Percentiles rank a stretch among this genome's conserved stretches.
Evolutionary conservation across 2,113 vertebrate genomes (phyloP).

Genomic region (Hystrix brachyura): DNA sequence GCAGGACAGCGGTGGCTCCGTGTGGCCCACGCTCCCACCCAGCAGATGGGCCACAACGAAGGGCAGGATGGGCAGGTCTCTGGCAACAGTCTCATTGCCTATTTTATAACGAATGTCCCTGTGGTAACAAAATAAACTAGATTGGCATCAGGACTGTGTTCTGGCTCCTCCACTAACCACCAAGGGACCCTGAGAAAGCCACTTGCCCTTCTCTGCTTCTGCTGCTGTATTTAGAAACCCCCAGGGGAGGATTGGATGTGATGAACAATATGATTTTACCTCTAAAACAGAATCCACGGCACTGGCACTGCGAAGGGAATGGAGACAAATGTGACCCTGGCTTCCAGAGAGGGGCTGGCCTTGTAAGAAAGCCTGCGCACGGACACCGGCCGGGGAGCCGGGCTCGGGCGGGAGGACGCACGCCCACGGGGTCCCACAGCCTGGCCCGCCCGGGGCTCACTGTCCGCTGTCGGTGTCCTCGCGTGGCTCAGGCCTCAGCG

Average conservation of each 20-base stretch:
- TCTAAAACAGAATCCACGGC: neutral
- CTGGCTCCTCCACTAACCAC: neutral
- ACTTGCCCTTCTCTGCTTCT: neutral
- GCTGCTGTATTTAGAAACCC: neutral
- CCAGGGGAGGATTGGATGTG: neutral
- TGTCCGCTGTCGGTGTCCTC: neutral
- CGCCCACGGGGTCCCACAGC: fast-evolving
- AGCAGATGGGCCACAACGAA: neutral
- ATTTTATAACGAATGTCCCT: neutral
- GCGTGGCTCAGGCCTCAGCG: neutral
- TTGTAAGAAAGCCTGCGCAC: neutral
- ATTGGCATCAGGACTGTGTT: neutral
- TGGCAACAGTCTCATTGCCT: neutral
- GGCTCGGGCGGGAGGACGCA: neutral
- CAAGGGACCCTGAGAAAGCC: neutral
- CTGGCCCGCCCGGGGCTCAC: neutral
- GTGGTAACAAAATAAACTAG: neutral
- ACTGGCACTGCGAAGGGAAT: neutral
- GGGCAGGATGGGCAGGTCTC: neutral
- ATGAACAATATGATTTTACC: neutral
- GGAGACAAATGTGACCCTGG: neutral
- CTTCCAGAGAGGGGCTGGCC: neutral
- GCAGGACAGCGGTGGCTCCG: neutral
- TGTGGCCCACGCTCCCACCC: fast-evolving
- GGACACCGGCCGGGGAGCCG: neutral